A percentile compares a stretch with the other conserved stretches of the same genome.
Evolutionary conservation across 1,140 invertebrate genomes (phyloP).

Genomic region (roundworm (Caenorhabditis elegans)): DNA sequence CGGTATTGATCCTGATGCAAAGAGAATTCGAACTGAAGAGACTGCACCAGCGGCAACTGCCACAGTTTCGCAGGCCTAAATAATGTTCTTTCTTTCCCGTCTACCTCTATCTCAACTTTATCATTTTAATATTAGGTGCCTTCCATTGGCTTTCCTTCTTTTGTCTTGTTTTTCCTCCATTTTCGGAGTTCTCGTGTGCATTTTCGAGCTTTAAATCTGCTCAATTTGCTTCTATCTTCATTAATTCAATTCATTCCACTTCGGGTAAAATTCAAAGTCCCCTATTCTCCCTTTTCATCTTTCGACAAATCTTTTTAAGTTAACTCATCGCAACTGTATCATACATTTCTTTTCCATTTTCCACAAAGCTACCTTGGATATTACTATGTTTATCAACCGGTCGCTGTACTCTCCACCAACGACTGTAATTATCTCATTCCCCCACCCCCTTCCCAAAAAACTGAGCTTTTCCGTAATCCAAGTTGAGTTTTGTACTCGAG

Average conservation of each 20-base stretch:
- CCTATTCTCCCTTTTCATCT: not conserved
- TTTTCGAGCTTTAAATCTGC: not conserved
- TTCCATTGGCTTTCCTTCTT: not conserved
- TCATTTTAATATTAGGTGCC: slow-evolving; percentile 13
- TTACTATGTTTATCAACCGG: not conserved
- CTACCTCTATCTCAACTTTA: not conserved
- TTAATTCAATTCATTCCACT: slow-evolving; percentile 12
- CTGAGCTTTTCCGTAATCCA: not conserved
- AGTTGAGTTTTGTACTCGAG: not conserved
- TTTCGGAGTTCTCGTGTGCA: not conserved
- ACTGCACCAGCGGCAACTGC: not conserved
- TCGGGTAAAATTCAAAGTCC: not conserved
- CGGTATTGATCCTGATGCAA: not conserved
- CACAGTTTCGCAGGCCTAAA: not conserved
- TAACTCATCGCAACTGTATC: slow-evolving; percentile 7
- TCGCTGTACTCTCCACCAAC: not conserved
- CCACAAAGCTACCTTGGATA: not conserved
- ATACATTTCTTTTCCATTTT: not conserved
- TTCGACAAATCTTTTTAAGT: not conserved
- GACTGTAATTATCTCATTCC: not conserved
- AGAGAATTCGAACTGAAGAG: not conserved
- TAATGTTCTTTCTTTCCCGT: not conserved
- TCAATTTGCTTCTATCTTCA: not conserved
- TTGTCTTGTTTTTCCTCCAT: not conserved
- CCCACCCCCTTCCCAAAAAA: not conserved